Conservation (phyloP, 2,113 vertebrate genomes). For the Proteles cristata region DNA sequence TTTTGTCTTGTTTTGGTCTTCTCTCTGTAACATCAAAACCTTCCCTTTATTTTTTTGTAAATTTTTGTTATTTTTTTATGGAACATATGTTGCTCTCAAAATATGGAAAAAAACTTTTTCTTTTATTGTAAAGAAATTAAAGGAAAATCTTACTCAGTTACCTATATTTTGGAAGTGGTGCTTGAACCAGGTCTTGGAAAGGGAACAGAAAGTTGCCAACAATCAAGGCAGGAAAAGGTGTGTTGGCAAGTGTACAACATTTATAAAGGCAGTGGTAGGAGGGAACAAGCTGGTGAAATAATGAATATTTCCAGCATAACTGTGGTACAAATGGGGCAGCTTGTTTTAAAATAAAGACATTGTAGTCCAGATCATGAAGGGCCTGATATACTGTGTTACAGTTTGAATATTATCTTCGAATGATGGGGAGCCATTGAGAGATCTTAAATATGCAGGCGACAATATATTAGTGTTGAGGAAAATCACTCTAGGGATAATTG, state of each 20-base stretch:
- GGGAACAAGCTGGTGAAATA: background rate
- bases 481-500: background rate
- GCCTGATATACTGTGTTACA: background rate
- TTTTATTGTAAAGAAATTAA: background rate
- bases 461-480: background rate
- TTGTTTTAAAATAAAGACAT: background rate
- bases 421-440: background rate
- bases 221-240: background rate
- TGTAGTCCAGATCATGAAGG: background rate
- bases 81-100: background rate
- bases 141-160: background rate
- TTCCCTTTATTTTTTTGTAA: background rate
- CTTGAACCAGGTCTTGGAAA: background rate
- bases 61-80: background rate
- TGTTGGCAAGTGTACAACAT: background rate
- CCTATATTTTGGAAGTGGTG: background rate
- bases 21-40: background rate
- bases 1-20: conserved; percentile 5
- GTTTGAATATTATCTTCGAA: background rate
- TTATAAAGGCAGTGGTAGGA: background rate
- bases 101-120: background rate
- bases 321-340: background rate
- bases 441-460: background rate
- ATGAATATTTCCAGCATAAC: background rate
- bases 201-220: background rate